A percentile compares a stretch with the other conserved stretches of the same genome.
Conservation (phyloP, 2,888 invertebrate species). For the Serripes groenlandicus region DNA sequence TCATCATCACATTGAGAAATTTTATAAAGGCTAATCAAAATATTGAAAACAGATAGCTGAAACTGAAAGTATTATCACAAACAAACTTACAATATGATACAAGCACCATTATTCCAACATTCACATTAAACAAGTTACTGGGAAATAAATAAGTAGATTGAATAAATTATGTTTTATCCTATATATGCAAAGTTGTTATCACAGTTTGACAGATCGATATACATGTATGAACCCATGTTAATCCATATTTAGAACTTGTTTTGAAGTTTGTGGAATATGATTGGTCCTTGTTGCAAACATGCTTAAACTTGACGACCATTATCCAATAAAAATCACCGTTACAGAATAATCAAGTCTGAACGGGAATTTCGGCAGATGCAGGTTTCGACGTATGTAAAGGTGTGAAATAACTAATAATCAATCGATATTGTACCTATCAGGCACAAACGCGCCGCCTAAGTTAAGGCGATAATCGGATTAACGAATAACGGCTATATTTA, state of each 20-base stretch:
- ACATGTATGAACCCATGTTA: slow-evolving; percentile 64
- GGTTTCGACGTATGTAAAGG: slow-evolving; percentile 47
- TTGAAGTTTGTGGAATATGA: slow-evolving; percentile 52
- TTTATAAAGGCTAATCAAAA: too few relatives aligned
- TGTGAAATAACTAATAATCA: slow-evolving; percentile 35
- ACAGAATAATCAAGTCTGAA: slow-evolving; percentile 60
- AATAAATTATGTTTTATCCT: slow-evolving; percentile 17
- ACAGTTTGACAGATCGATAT: slow-evolving; percentile 36
- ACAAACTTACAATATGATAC: slow-evolving; percentile 65
- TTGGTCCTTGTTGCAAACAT: slow-evolving; percentile 70
- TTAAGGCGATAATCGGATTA: slow-evolving; percentile 58
- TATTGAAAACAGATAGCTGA: too few relatives aligned
- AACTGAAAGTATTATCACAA: too few relatives aligned
- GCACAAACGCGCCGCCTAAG: slow-evolving; percentile 30
- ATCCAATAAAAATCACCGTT: slow-evolving; percentile 67
- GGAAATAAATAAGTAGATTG: neutral
- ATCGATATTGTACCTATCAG: slow-evolving; percentile 56
- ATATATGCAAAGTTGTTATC: neutral
- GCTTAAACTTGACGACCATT: slow-evolving; percentile 63
- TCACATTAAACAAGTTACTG: slow-evolving; percentile 7
- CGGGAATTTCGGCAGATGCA: slow-evolving; percentile 61
- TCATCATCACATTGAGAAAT: too few relatives aligned
- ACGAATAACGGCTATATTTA: slow-evolving; percentile 54
- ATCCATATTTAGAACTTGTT: slow-evolving; percentile 63
- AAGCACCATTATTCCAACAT: slow-evolving; percentile 61